A percentile compares a stretch with the other conserved stretches of the same genome.
Conservation (phyloP, 92 coral and sea anemone species). For the Epizoanthus rinbou region DNA sequence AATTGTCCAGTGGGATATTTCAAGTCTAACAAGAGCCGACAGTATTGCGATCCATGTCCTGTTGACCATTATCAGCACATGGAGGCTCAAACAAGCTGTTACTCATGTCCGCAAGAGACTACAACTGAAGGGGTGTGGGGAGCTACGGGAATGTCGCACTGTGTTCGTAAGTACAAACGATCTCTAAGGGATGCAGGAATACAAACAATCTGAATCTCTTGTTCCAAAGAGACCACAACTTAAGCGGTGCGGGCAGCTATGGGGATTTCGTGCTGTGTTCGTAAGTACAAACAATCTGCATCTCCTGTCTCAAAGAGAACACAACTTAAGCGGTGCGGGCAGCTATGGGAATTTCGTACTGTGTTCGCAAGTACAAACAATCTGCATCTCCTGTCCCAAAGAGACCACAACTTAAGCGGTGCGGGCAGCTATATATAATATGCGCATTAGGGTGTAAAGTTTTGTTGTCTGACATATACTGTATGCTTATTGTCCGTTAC, state of each 20-base stretch:
- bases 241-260: too few species aligned
- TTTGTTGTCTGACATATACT: too few species aligned
- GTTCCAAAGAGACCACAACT: too few species aligned
- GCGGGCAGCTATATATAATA: too few species aligned
- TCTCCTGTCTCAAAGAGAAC: too few species aligned
- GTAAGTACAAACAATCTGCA: neutral
- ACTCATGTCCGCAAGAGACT: neutral
- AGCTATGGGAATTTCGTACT: too few species aligned
- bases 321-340: too few species aligned
- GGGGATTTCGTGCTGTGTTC: neutral
- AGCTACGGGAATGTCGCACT: neutral
- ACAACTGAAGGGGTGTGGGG: neutral
- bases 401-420: too few species aligned
- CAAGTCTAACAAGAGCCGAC: neutral
- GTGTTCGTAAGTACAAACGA: neutral
- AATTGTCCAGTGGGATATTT: neutral
- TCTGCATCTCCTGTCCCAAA: too few species aligned
- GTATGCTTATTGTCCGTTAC: too few species aligned
- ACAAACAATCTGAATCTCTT: neutral
- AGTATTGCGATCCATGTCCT: neutral
- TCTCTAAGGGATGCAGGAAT: neutral
- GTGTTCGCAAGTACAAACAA: too few species aligned
- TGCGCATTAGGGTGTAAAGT: too few species aligned
- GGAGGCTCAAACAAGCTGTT: slow-evolving; percentile 1
- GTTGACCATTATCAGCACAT: neutral